Evolutionary conservation across 2,113 vertebrate genomes (phyloP).

Genomic region (Pelobates fuscus): DNA sequence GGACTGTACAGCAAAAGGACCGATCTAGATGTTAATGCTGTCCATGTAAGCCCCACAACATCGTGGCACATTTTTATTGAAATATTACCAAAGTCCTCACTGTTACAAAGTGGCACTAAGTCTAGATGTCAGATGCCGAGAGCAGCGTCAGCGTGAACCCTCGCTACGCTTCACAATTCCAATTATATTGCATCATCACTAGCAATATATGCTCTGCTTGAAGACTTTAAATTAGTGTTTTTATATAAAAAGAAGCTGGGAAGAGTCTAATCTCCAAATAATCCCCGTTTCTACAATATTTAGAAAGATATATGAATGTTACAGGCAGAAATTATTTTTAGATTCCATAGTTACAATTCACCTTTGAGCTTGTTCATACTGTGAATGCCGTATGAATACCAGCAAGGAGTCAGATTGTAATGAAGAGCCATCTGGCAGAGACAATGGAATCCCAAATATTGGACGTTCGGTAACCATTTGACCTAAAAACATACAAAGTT

Average conservation of each 20-base stretch:
- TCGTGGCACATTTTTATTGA: neutral
- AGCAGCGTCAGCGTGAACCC: neutral
- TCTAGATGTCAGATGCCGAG: neutral
- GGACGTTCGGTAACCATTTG: constrained; percentile 17
- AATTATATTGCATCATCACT: constrained; percentile 32
- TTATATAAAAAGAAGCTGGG: constrained; percentile 4
- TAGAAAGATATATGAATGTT: constrained; percentile 26
- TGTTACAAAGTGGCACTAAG: constrained; percentile 1
- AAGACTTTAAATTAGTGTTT: constrained; percentile 34
- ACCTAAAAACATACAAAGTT: too few relatives aligned
- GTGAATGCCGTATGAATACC: neutral
- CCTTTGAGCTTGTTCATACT: constrained; percentile 10
- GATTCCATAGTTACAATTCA: constrained; percentile 36
- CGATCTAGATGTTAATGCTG: too few relatives aligned
- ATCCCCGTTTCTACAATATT: constrained; percentile 31
- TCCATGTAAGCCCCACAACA: too few relatives aligned
- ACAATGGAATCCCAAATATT: constrained; percentile 18
- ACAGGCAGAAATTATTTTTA: neutral
- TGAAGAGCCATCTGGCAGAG: constrained; percentile 12
- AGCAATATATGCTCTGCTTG: constrained; percentile 27
- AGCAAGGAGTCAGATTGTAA: constrained; percentile 6
- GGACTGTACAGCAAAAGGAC: too few relatives aligned
- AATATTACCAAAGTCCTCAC: neutral
- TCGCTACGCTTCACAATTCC: constrained; percentile 1
- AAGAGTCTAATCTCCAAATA: constrained; percentile 19